phyloP scores from a whole-genome alignment of 2,888 invertebrate species.

The Folsomia manolachei region DNA sequence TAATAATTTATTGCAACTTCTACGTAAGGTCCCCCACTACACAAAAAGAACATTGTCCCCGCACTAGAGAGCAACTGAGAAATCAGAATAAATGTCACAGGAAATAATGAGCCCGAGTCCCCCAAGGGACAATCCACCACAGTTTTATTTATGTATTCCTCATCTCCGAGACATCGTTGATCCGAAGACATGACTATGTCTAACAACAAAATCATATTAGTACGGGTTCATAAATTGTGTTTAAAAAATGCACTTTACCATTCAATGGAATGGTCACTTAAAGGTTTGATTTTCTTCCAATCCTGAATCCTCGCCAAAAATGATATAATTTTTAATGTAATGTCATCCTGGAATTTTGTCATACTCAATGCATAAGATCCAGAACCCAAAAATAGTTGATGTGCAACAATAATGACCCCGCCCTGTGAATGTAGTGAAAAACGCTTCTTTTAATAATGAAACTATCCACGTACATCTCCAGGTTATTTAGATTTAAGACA shows the following conservation, averaged over 20 bases:
- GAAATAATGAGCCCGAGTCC: constrained; percentile 57
- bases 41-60: constrained; percentile 65
- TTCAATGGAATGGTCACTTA: not conserved
- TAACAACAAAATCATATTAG: not conserved
- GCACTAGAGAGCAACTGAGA: constrained; percentile 69
- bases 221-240: not conserved
- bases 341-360: constrained; percentile 61
- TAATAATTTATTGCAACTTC: constrained; percentile 72
- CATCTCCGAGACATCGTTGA: constrained; percentile 15
- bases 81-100: constrained; percentile 63
- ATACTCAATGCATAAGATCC: constrained; percentile 65
- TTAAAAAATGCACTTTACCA: not conserved
- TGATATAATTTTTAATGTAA: constrained; percentile 23
- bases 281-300: not conserved
- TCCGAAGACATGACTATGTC: not conserved
- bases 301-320: not conserved
- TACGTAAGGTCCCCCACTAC: constrained; percentile 66
- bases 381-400: constrained; percentile 68
- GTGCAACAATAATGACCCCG: constrained; percentile 65
- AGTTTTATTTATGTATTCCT: constrained; percentile 6
- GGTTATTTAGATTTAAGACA: constrained; percentile 68
- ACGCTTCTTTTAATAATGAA: no score
- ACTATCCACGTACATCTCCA: constrained; percentile 56
- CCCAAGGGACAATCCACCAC: constrained; percentile 56
- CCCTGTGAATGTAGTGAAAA: no score